Evolutionary conservation across 2,113 vertebrate genomes (phyloP).

Genomic region (Syrmaticus mikado): DNA sequence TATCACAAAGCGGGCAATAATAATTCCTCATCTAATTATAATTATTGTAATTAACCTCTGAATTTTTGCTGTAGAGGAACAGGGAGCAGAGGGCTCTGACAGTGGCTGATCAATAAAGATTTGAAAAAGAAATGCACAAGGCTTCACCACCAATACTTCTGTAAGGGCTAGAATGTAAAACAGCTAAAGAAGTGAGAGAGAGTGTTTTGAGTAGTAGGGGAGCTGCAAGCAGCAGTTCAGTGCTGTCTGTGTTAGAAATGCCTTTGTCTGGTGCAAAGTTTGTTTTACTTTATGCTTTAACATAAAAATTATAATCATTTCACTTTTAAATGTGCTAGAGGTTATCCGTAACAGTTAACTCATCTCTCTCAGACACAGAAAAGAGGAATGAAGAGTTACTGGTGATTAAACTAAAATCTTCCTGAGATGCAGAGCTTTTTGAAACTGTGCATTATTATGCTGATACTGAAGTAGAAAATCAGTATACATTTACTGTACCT

Average conservation of each 20-base stretch:
- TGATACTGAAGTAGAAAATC: background rate
- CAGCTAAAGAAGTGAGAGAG: background rate
- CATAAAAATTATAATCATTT: background rate
- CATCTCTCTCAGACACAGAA: background rate
- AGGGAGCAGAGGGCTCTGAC: rapidly evolving
- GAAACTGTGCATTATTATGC: background rate
- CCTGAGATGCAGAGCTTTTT: background rate
- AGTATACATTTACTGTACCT: background rate
- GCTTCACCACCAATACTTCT: background rate
- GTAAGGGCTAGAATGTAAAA: background rate
- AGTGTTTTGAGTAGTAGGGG: background rate
- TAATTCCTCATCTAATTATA: background rate
- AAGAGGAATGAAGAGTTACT: background rate
- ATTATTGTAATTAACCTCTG: background rate
- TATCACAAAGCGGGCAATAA: background rate
- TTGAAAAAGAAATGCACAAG: background rate
- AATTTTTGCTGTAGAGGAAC: background rate
- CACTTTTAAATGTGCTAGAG: background rate
- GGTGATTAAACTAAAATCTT: background rate
- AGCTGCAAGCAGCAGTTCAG: rapidly evolving
- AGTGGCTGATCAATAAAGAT: background rate
- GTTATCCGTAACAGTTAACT: background rate
- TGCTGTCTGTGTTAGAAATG: background rate
- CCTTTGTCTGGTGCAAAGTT: background rate
- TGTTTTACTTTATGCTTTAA: background rate